Conservation (phyloP, 2,797 vertebrate genomes). For the Rhynchonycteris naso region DNA sequence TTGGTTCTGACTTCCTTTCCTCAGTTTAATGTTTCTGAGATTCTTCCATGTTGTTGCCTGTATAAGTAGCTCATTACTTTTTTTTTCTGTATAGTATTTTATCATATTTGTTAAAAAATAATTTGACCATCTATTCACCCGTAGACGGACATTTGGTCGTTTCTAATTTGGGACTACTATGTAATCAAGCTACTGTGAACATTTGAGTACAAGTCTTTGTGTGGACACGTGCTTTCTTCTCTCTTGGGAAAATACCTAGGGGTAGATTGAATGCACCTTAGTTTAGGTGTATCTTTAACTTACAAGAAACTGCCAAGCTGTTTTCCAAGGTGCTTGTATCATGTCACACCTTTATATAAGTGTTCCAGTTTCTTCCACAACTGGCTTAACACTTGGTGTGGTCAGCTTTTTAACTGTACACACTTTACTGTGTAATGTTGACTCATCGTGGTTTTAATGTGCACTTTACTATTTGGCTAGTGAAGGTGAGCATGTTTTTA, state of each 20-base stretch:
- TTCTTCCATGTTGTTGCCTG: background rate
- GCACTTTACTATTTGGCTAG: background rate
- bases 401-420: background rate
- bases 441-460: background rate
- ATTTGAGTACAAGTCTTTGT: background rate
- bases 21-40: background rate
- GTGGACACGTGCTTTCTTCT: background rate
- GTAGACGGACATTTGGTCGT: background rate
- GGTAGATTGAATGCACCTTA: background rate
- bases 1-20: background rate
- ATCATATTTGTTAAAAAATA: no score
- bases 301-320: background rate
- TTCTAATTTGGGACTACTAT: background rate
- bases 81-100: background rate
- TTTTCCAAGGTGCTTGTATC: background rate
- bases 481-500: background rate
- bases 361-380: accelerated
- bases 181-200: background rate
- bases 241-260: background rate
- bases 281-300: background rate
- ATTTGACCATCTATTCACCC: background rate
- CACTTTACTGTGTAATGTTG: accelerated
- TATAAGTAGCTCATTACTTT: background rate
- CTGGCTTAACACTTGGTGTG: accelerated
- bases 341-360: background rate